These are phyloP conservation scores for Thera britannica DNA, from an alignment of 2,888 invertebrate species.

Conservation along the genomic window DNA sequence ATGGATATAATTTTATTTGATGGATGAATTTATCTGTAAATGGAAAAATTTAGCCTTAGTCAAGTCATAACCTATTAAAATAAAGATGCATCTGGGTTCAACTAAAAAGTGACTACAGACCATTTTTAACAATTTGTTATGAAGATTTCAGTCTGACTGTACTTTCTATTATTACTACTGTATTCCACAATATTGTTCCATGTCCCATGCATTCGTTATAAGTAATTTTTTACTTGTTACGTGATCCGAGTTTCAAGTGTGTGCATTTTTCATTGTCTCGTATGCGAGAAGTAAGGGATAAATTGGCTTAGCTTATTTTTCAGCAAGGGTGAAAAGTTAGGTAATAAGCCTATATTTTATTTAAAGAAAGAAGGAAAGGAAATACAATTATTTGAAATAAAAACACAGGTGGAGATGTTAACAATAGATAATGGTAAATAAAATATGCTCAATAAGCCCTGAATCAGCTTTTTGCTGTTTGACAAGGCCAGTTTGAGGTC, in stretches of 20 bases:
- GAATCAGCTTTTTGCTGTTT: no score
- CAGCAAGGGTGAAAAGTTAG: background rate
- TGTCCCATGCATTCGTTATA: constrained; percentile 34
- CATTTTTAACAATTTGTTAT: background rate
- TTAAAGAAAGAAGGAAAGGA: no score
- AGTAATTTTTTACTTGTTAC: constrained; percentile 34
- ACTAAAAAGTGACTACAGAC: background rate
- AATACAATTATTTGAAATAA: no score
- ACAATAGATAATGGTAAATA: no score
- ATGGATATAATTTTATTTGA: no score
- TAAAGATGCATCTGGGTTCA: background rate
- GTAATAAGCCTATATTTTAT: background rate
- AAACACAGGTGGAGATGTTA: no score
- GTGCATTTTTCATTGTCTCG: constrained; percentile 21
- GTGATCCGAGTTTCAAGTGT: constrained; percentile 25
- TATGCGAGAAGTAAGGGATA: constrained; percentile 11
- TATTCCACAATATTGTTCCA: constrained; percentile 32
- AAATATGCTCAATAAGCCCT: no score
- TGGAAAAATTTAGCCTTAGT: no score
- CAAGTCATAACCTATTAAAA: no score
- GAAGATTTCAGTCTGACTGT: constrained; percentile 11
- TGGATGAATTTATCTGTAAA: no score
- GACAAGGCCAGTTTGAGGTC: no score
- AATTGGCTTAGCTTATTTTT: constrained; percentile 19
- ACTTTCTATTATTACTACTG: constrained; percentile 10